Percentiles rank a stretch among this genome's conserved stretches.
phyloP scores from a whole-genome alignment of 1,140 invertebrate genomes.

The Macrobrachium rosenbergii region DNA sequence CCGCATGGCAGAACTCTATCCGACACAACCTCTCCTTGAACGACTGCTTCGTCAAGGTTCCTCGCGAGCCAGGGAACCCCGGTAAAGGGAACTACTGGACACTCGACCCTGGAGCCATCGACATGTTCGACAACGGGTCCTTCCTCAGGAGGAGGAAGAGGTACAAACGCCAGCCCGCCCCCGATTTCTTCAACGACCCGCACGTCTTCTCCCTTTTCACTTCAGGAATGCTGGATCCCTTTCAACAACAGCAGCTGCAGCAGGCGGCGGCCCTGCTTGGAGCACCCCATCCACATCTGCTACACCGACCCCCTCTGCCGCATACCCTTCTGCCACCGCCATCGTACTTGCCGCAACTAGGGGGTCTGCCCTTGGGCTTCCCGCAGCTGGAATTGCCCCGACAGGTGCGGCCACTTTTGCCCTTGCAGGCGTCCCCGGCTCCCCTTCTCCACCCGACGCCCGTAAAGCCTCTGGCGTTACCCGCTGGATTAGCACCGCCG shows the following conservation, averaged over 20 bases:
- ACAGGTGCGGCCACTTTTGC: conserved; percentile 59
- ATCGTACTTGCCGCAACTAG: conserved; percentile 70
- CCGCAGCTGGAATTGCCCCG: conserved; percentile 64
- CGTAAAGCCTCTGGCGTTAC: conserved; percentile 68
- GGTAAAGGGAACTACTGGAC: conserved; percentile 99
- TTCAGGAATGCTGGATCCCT: conserved; percentile 62
- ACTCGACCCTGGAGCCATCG: conserved; percentile 94
- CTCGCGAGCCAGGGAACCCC: conserved; percentile 97
- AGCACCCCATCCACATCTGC: conserved; percentile 64
- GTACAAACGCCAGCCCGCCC: conserved; percentile 87
- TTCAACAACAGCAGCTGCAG: conserved; percentile 67
- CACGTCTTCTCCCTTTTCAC: conserved; percentile 65
- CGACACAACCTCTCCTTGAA: conserved; percentile 97
- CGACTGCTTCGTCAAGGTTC: conserved; percentile 99
- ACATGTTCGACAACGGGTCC: conserved; percentile 99
- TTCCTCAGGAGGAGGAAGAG: conserved; percentile 95
- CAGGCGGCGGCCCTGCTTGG: conserved; percentile 61
- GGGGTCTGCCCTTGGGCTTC: conserved; percentile 66
- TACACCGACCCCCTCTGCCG: conserved; percentile 65
- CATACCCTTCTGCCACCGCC: conserved; percentile 71
- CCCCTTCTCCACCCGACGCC: conserved; percentile 71
- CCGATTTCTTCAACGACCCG: conserved; percentile 67
- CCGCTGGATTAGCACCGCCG: conserved; percentile 68
- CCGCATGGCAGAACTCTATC: conserved; percentile 97
- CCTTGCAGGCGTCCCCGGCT: conserved; percentile 64